Evolutionary conservation across 2,113 vertebrate genomes (phyloP), one percentile per base, ranked within the genome.

Genomic region (Pelusios castaneus): DNA sequence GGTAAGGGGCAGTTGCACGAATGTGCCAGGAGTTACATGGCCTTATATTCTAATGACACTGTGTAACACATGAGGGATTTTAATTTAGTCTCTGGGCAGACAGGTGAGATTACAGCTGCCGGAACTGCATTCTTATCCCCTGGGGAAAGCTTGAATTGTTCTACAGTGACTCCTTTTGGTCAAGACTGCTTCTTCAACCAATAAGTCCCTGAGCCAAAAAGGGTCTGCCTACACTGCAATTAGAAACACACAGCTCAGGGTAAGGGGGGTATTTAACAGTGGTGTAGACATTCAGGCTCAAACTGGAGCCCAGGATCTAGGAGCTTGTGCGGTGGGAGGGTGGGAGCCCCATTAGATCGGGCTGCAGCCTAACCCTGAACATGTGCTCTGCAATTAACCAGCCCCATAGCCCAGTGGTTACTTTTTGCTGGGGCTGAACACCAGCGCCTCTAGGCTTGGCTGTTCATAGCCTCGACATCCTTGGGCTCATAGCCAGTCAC

Each of bases 1-100:
- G 8, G 1, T 0, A 0, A 24, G 29, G 5, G n/a, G 13, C 31
- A 81, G 19, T 41, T 87, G 51, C 29, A n/a, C 2, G 5, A n/a
- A n/a, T n/a, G n/a, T n/a, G n/a, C n/a, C n/a, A n/a, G 17, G 4
- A 45, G 51, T 25, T 83, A 12, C 5, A 24, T 89, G 52, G 10
- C 47, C 16, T 51, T 47, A 22, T 49, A 73, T 34, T 84, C 38
- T 9, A 90, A 81, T 19, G 6, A 49, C 43, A 56, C 51, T 43
- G 73, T 0, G 0, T 19, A 70, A 47, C 4, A 80, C 10, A 5
- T 76, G 73, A 76, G 43, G 73, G 73, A 45, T 25, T 76, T 29
- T 27, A 75, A 17, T 85, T 3, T 29, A 56, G 93, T 77, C 5
- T 12, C 16, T 12, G 2, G n/a, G 41, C 6, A 75, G 1, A 6